These are phyloP conservation scores for Mionectes olivaceus DNA, from an alignment of 2,797 vertebrate species.

Conservation along the genomic window DNA sequence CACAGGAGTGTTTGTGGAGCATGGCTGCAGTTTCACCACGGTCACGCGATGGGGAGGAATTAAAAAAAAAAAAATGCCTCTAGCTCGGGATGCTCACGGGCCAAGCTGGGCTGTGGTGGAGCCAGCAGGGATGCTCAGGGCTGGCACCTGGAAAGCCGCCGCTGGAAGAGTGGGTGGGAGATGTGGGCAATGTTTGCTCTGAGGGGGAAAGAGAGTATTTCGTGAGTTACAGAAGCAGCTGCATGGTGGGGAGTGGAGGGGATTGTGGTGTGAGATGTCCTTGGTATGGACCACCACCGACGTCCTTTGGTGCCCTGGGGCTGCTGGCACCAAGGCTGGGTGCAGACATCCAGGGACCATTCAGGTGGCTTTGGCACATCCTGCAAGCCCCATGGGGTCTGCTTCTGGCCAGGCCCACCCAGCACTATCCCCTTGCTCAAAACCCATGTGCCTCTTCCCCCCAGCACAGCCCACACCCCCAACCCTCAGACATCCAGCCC, in stretches of 20 bases:
- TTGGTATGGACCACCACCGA: no score
- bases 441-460: background rate
- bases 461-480: background rate
- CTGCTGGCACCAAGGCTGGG: background rate
- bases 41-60: background rate
- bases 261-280: background rate
- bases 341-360: background rate
- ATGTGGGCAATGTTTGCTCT: background rate
- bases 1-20: background rate
- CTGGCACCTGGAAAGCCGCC: background rate
- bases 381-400: rapidly evolving
- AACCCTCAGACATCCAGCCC: background rate
- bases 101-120: rapidly evolving
- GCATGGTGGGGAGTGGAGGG: rapidly evolving
- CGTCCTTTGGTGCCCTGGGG: background rate
- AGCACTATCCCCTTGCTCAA: background rate
- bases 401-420: background rate
- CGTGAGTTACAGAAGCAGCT: background rate
- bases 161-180: rapidly evolving
- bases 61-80: background rate
- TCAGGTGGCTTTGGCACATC: background rate
- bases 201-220: background rate
- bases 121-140: rapidly evolving
- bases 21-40: background rate
- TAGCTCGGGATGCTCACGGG: background rate